A percentile compares a stretch with the other conserved stretches of the same genome.
Evolutionary conservation across 2,888 invertebrate genomes (phyloP).

Genomic region (Plusia festucae): DNA sequence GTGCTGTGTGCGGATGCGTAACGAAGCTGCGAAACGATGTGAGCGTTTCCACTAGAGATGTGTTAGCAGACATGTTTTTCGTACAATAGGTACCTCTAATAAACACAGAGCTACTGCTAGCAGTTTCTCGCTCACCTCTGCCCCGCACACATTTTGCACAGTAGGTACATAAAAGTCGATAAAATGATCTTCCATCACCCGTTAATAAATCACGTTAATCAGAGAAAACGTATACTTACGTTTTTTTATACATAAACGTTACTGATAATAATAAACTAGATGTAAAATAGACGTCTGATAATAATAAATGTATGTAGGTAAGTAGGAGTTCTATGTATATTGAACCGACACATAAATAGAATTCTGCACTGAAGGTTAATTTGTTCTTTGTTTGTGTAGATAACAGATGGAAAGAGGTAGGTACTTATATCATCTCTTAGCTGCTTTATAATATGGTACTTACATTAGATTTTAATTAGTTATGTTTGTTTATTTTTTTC

Average conservation of each 20-base stretch:
- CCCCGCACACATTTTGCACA: no score
- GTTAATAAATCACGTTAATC: slow-evolving; percentile 16
- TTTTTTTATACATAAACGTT: background rate
- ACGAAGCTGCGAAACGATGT: no score
- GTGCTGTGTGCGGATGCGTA: no score
- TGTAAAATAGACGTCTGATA: slow-evolving; percentile 25
- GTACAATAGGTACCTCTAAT: no score
- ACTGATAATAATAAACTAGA: slow-evolving; percentile 20
- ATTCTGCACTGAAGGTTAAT: slow-evolving; percentile 16
- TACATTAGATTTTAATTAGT: no score
- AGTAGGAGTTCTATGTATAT: slow-evolving; percentile 20
- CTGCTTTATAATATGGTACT: background rate
- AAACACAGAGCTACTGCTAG: no score
- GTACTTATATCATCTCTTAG: no score
- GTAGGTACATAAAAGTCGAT: background rate
- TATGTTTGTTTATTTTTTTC: no score
- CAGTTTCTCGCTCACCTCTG: no score
- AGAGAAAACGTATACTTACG: slow-evolving; percentile 5
- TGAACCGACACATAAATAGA: slow-evolving; percentile 5
- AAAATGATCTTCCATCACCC: slow-evolving; percentile 23
- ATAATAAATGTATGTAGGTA: slow-evolving; percentile 25
- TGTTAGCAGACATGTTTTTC: no score
- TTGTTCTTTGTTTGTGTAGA: background rate
- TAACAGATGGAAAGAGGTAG: background rate
- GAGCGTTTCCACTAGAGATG: no score